phyloP scores from a whole-genome alignment of 92 coral and sea anemone species.

The Epizoanthus fatuus region DNA sequence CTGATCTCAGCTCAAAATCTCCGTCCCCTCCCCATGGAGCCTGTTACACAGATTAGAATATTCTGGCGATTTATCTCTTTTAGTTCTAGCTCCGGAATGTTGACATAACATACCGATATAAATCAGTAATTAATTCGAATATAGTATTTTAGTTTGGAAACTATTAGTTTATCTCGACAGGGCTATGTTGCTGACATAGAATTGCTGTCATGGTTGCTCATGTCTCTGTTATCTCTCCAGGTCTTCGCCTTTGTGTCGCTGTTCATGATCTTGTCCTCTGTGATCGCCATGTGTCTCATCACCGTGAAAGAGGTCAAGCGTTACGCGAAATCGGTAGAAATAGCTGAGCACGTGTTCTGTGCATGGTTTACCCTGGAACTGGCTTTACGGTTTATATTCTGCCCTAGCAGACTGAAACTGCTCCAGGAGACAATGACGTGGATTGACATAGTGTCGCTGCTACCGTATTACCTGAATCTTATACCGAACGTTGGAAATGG shows the following conservation, averaged over 20 bases:
- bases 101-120: too few relatives aligned
- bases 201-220: background rate
- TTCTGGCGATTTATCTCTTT: too few relatives aligned
- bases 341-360: conserved; percentile 80
- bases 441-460: conserved; percentile 89
- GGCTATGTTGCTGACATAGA: background rate
- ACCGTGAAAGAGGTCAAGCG: conserved; percentile 63
- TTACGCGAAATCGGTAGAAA: conserved; percentile 17
- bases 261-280: conserved; percentile 88
- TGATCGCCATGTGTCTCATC: conserved; percentile 85
- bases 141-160: background rate
- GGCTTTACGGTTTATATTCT: conserved; percentile 72
- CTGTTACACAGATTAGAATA: too few relatives aligned
- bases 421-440: conserved; percentile 87
- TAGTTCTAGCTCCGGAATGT: too few relatives aligned
- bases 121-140: too few relatives aligned
- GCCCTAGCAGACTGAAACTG: conserved; percentile 84
- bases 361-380: conserved; percentile 95
- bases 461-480: conserved; percentile 82
- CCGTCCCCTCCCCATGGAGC: too few relatives aligned
- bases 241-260: conserved; percentile 86
- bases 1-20: too few relatives aligned
- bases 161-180: background rate
- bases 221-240: conserved; percentile 49
- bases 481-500: background rate